These are phyloP conservation scores for Fistularia commersonii DNA, from an alignment of 2,797 vertebrate genomes.

Conservation along the genomic window DNA sequence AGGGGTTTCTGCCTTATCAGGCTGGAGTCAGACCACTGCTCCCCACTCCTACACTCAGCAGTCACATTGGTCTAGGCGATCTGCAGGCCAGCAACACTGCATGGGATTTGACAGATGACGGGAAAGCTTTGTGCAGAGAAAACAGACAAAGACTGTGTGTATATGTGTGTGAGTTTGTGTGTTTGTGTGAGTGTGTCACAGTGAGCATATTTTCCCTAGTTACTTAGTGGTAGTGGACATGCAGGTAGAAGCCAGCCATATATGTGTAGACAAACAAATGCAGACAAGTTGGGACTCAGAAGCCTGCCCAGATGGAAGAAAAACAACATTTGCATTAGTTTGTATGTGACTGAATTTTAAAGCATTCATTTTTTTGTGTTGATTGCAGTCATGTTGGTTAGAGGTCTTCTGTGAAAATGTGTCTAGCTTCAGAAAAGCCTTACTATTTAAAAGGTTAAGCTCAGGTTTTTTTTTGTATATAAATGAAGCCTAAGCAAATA, in stretches of 20 bases:
- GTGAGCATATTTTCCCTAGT: constrained; percentile 44
- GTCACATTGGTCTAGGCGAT: constrained; percentile 50
- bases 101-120: constrained; percentile 39
- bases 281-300: constrained; percentile 30
- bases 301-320: constrained; percentile 36
- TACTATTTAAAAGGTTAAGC: not conserved
- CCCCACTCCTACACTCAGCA: constrained; percentile 50
- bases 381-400: too few species aligned
- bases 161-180: constrained; percentile 1
- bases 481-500: too few species aligned
- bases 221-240: constrained; percentile 39
- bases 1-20: constrained; percentile 61
- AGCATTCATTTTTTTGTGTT: too few species aligned
- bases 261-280: constrained; percentile 38
- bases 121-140: constrained; percentile 36
- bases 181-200: constrained; percentile 12
- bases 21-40: constrained; percentile 51
- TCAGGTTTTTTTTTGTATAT: too few species aligned
- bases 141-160: constrained; percentile 19
- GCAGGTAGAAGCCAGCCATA: constrained; percentile 51
- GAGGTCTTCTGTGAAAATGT: too few species aligned
- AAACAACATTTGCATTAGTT: constrained; percentile 23
- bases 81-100: constrained; percentile 51
- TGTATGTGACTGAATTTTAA: constrained; percentile 28
- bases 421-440: not conserved